Percentiles rank a stretch among this genome's conserved stretches.
phyloP scores from a whole-genome alignment of 1,140 invertebrate species.

The Theocolax elegans region DNA sequence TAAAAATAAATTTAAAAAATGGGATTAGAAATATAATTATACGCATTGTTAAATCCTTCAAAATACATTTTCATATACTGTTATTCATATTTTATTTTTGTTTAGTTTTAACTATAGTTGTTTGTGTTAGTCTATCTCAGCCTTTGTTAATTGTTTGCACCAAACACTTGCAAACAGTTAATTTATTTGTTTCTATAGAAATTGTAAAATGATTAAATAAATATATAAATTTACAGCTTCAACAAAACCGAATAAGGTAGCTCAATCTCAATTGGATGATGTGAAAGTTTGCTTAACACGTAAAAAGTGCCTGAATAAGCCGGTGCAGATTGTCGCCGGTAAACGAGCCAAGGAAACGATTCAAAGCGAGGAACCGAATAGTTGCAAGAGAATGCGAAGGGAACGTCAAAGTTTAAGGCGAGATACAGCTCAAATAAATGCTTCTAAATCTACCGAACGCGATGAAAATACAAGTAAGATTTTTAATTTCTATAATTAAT shows the following conservation, averaged over 20 bases:
- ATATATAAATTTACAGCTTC: not conserved
- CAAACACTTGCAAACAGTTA: too few species aligned
- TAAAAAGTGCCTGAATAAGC: slow-evolving; percentile 51
- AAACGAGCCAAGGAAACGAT: slow-evolving; percentile 21
- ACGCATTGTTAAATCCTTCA: too few species aligned
- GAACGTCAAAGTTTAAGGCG: slow-evolving; percentile 40
- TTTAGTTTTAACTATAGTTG: too few species aligned
- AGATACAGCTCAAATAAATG: slow-evolving; percentile 23
- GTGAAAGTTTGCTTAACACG: slow-evolving; percentile 44
- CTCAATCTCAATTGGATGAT: slow-evolving; percentile 2
- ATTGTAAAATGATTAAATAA: too few species aligned
- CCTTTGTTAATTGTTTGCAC: too few species aligned
- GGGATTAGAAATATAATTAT: too few species aligned
- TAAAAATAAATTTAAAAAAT: too few species aligned
- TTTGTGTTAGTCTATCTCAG: too few species aligned
- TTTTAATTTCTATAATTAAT: too few species aligned
- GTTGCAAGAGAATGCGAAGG: slow-evolving; percentile 37
- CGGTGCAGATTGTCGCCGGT: slow-evolving; percentile 6
- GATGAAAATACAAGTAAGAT: slow-evolving; percentile 33
- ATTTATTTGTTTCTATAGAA: too few species aligned
- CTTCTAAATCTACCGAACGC: slow-evolving; percentile 43
- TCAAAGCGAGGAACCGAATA: slow-evolving; percentile 10
- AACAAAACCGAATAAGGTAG: not conserved
- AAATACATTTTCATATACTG: too few species aligned
- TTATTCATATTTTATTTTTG: too few species aligned